Conservation (phyloP, 1,140 invertebrate species). For the Chionoecetes opilio region DNA sequence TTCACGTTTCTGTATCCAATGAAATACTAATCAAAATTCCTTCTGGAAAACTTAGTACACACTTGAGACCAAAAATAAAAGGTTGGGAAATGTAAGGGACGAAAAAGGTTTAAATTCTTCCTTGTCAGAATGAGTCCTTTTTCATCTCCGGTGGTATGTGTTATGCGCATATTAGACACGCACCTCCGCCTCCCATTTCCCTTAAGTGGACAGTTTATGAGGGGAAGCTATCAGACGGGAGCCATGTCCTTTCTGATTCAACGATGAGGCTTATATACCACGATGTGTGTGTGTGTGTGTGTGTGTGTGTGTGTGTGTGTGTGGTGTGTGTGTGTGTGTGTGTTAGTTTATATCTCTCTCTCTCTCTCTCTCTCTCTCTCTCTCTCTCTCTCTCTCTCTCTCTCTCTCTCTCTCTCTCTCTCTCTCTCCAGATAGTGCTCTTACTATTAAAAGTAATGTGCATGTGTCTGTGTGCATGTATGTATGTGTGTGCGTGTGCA, state of each 20-base stretch:
- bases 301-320: conserved; percentile 27
- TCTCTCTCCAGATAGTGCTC: too few relatives aligned
- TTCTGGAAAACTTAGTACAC: too few relatives aligned
- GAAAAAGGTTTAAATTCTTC: too few relatives aligned
- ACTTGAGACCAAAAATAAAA: too few relatives aligned
- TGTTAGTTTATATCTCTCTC: neutral
- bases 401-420: neutral
- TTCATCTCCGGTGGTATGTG: neutral
- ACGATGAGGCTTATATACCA: neutral
- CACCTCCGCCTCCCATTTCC: neutral
- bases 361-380: neutral
- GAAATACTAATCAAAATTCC: too few relatives aligned
- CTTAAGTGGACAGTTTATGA: neutral
- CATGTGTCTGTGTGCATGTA: too few relatives aligned
- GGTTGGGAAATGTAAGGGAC: too few relatives aligned
- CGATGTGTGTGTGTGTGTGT: neutral
- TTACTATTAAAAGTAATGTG: too few relatives aligned
- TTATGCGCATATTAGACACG: neutral
- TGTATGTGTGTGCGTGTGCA: too few relatives aligned
- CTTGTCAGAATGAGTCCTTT: too few relatives aligned
- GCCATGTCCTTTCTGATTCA: neutral
- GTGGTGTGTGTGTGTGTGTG: conserved; percentile 24
- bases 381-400: neutral
- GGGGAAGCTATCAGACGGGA: neutral
- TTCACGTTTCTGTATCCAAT: too few relatives aligned